phyloP scores from a whole-genome alignment of 2,113 vertebrate genomes.

The Silurus glanis region DNA sequence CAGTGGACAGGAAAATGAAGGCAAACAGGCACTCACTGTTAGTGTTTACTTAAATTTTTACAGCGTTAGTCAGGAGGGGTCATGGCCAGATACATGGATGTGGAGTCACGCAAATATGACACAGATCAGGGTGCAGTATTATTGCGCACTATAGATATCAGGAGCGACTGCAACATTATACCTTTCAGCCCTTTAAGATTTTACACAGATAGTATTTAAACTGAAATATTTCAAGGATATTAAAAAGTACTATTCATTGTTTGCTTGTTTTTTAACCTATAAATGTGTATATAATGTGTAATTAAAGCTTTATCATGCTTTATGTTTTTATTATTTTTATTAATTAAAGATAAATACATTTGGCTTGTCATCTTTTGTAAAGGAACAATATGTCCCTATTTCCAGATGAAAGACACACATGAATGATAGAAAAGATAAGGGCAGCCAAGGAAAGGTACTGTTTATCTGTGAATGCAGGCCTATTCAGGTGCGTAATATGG shows the following conservation, averaged over 20 bases:
- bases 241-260: not conserved
- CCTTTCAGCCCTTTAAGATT: not conserved
- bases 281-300: not conserved
- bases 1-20: conserved; percentile 28
- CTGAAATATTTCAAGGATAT: not conserved
- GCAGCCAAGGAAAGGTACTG: no score
- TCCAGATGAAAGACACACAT: not conserved
- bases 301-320: not conserved
- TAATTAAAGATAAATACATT: no score
- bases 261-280: not conserved
- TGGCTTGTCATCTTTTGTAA: not conserved
- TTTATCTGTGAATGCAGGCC: not conserved
- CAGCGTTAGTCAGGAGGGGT: conserved; percentile 10
- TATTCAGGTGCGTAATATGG: not conserved
- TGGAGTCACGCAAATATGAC: conserved; percentile 28
- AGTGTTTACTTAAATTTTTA: conserved; percentile 37
- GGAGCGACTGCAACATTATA: not conserved
- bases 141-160: not conserved
- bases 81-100: not conserved
- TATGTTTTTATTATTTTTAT: not conserved
- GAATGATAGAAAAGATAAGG: not conserved
- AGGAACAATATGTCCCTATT: not conserved
- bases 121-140: conserved; percentile 2
- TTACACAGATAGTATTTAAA: not conserved
- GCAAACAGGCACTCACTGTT: conserved; percentile 29